Evolutionary conservation across 2,888 invertebrate genomes (phyloP).

Genomic region (Elysia crispata): DNA sequence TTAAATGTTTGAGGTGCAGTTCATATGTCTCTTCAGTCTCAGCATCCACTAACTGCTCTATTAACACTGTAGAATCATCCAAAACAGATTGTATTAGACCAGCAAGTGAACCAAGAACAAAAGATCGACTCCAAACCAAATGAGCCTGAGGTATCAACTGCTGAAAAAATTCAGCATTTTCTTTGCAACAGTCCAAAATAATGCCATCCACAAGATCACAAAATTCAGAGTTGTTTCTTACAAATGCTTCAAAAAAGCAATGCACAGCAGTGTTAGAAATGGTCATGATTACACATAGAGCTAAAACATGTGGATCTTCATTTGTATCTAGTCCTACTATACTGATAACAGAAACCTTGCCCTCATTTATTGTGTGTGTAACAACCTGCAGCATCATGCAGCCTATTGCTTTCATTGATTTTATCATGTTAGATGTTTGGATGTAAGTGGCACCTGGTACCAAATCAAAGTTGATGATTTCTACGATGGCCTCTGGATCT

Average conservation of each 20-base stretch:
- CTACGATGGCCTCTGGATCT: conserved; percentile 35
- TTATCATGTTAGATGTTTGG: conserved; percentile 41
- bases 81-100: conserved; percentile 9
- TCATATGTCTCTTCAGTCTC: conserved; percentile 37
- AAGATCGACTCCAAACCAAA: conserved; percentile 41
- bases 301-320: conserved; percentile 25
- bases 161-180: conserved; percentile 39
- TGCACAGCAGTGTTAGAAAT: conserved; percentile 14
- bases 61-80: background rate
- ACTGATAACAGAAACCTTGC: conserved; percentile 37
- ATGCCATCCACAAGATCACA: conserved; percentile 41
- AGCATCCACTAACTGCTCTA: conserved; percentile 40
- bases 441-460: conserved; percentile 41
- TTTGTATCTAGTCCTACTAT: conserved; percentile 32
- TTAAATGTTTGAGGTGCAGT: conserved; percentile 27
- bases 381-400: conserved; percentile 32
- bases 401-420: conserved; percentile 27
- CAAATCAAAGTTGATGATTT: conserved; percentile 42
- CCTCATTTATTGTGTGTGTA: conserved; percentile 19
- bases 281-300: conserved; percentile 22
- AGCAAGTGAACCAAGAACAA: conserved; percentile 32
- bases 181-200: conserved; percentile 38
- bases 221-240: conserved; percentile 40
- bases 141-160: conserved; percentile 36
- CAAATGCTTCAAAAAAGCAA: conserved; percentile 42